Evolutionary conservation across 2,797 vertebrate genomes (phyloP).

Genomic region (Amphiprion clarkii): DNA sequence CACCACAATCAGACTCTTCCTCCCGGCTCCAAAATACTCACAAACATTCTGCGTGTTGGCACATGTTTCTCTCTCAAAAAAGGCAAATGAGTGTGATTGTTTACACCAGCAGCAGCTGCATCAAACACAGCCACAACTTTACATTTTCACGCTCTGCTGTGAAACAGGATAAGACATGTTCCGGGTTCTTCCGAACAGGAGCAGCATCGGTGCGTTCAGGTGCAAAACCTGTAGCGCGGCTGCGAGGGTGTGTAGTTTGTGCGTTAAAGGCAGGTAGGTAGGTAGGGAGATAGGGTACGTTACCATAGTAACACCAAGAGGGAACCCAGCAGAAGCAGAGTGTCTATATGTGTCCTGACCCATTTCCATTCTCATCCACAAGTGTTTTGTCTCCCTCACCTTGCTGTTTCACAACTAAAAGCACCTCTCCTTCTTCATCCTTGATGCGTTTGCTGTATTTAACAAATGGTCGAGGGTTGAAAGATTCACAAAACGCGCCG

Average conservation of each 20-base stretch:
- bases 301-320: conserved; percentile 87
- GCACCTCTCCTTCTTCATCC: conserved; percentile 62
- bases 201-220: conserved; percentile 74
- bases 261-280: conserved; percentile 69
- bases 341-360: conserved; percentile 86
- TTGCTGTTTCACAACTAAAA: conserved; percentile 76
- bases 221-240: conserved; percentile 79
- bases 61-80: conserved; percentile 18
- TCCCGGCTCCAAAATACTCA: conserved; percentile 26
- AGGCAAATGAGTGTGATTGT: conserved; percentile 46
- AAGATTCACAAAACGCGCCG: conserved; percentile 28
- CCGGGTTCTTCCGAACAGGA: conserved; percentile 46
- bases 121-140: conserved; percentile 57
- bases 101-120: conserved; percentile 44
- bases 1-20: conserved; percentile 49
- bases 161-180: conserved; percentile 60
- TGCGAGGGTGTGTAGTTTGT: conserved; percentile 68
- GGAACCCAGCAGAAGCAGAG: conserved; percentile 80
- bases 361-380: conserved; percentile 83
- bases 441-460: conserved; percentile 58
- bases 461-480: conserved; percentile 50
- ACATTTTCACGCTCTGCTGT: conserved; percentile 44
- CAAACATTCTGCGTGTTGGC: conserved; percentile 31
- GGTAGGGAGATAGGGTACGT: conserved; percentile 80
- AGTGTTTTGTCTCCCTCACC: conserved; percentile 79